A percentile compares a stretch with the other conserved stretches of the same genome.
phyloP scores from a whole-genome alignment of 2,113 vertebrate genomes.

The Telmatochromis sp. region DNA sequence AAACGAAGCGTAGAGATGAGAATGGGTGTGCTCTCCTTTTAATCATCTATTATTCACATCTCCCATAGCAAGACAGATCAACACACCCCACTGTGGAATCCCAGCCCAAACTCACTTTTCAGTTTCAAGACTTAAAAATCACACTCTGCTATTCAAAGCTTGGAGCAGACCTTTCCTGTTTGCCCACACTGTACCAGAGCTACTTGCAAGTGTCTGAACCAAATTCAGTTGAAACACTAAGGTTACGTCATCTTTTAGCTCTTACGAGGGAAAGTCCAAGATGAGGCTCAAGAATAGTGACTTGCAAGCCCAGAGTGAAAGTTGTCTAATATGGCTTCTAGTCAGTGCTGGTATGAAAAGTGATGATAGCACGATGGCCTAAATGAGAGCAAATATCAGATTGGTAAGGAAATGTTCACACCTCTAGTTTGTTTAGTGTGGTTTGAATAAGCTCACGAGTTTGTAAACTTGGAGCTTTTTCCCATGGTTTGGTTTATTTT shows the following conservation, averaged over 20 bases:
- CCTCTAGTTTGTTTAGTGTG: not conserved
- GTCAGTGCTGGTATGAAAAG: not conserved
- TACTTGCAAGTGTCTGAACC: not conserved
- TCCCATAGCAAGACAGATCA: conserved; percentile 27
- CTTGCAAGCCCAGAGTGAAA: not conserved
- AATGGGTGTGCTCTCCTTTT: conserved; percentile 22
- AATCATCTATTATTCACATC: conserved; percentile 47
- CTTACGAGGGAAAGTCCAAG: not conserved
- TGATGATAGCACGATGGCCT: not conserved
- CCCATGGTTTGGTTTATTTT: not conserved
- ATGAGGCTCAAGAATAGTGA: not conserved
- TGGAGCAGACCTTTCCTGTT: not conserved
- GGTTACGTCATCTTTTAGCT: not conserved
- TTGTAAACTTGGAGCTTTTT: not conserved
- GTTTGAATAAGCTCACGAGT: not conserved
- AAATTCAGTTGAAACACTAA: not conserved
- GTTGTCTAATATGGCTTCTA: not conserved
- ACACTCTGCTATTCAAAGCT: not conserved
- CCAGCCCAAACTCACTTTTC: conserved; percentile 26
- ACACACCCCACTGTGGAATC: conserved; percentile 19
- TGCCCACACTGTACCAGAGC: not conserved
- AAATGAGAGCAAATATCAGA: not conserved
- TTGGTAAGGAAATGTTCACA: not conserved
- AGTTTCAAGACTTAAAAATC: conserved; percentile 31
- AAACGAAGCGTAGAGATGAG: not conserved